Conservation (phyloP, 1,140 invertebrate genomes). For the Drosophila ironensis region DNA sequence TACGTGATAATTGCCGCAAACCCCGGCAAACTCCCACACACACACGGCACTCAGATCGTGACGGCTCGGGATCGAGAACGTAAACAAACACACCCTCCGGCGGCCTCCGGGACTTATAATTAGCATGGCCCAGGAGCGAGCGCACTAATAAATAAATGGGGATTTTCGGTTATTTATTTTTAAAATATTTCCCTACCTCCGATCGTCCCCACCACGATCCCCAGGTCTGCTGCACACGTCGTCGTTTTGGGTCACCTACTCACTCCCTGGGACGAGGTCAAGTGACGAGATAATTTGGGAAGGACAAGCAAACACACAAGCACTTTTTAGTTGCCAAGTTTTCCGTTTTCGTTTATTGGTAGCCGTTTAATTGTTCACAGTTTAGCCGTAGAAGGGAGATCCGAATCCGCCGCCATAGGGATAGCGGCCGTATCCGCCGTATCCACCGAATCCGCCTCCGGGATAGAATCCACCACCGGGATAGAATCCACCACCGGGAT, state of each 20-base stretch:
- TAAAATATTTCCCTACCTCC: constrained; percentile 45
- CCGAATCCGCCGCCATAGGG: constrained; percentile 30
- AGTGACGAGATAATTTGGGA: constrained; percentile 46
- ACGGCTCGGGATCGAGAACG: constrained; percentile 59
- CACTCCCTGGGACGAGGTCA: constrained; percentile 45
- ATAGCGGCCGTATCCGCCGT: constrained; percentile 9
- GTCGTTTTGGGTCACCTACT: constrained; percentile 48
- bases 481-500: not conserved
- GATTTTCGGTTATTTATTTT: constrained; percentile 75
- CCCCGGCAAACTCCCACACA: constrained; percentile 45
- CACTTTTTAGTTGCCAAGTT: not conserved
- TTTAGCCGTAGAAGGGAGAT: constrained; percentile 2
- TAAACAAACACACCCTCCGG: constrained; percentile 57
- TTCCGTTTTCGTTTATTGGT: constrained; percentile 35
- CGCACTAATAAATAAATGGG: constrained; percentile 71
- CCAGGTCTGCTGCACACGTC: constrained; percentile 25
- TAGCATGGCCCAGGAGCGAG: constrained; percentile 46
- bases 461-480: constrained; percentile 1
- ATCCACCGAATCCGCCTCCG: constrained; percentile 7
- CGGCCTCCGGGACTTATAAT: constrained; percentile 46
- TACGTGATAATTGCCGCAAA: constrained; percentile 81
- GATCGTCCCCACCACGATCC: not conserved
- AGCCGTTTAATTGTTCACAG: not conserved
- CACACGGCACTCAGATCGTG: constrained; percentile 47
- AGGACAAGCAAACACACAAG: not conserved